These are phyloP conservation scores for Suillia variegata DNA, from an alignment of 2,888 invertebrate species.

Conservation along the genomic window DNA sequence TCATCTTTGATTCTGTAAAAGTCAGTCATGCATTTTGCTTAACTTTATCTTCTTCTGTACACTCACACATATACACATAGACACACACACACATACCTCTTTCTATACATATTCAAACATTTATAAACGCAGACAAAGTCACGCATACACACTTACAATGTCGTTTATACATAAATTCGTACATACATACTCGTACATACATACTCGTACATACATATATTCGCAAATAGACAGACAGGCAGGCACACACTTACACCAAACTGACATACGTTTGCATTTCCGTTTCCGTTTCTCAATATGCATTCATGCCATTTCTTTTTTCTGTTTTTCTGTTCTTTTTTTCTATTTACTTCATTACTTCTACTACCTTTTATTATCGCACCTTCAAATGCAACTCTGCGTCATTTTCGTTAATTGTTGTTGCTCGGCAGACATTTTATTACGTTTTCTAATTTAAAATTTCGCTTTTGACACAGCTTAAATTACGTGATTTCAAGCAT, in stretches of 20 bases:
- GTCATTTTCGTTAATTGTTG: no score
- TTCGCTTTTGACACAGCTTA: no score
- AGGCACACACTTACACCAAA: conserved; percentile 17
- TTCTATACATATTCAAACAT: no score
- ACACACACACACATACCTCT: conserved; percentile 12
- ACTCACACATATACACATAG: background rate
- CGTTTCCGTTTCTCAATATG: background rate
- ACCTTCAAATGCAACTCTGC: background rate
- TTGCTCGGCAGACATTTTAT: no score
- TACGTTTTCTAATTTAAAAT: no score
- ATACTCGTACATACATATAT: conserved; percentile 11
- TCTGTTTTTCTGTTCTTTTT: background rate
- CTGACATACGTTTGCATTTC: background rate
- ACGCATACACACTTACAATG: background rate
- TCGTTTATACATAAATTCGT: background rate
- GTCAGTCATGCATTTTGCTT: no score
- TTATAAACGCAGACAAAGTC: conserved; percentile 12
- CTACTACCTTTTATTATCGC: background rate
- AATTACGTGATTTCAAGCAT: no score
- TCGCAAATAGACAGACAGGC: no score
- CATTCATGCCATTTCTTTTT: background rate
- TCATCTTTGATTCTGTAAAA: no score
- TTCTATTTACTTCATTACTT: background rate
- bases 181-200: conserved; percentile 12
- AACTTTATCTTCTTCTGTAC: no score